Percentiles rank a stretch among this genome's conserved stretches.
Evolutionary conservation across 2,797 vertebrate genomes (phyloP).

Genomic region (Telmatherina bonti): DNA sequence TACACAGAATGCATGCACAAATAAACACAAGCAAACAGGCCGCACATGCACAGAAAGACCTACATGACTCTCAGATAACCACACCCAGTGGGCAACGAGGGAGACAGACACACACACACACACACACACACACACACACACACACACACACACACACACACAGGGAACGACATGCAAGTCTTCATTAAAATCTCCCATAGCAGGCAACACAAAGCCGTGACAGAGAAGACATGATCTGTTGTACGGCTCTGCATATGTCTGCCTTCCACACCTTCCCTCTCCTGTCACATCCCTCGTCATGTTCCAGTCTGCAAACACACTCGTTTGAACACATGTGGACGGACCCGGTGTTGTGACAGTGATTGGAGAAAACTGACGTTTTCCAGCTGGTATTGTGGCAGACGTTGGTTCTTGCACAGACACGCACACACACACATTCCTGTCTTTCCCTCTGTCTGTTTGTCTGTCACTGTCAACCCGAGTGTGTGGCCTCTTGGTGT

Average conservation of each 20-base stretch:
- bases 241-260: constrained; percentile 41
- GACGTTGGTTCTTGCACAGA: constrained; percentile 48
- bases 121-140: constrained; percentile 14
- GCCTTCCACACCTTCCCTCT: constrained; percentile 32
- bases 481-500: constrained; percentile 59
- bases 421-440: constrained; percentile 28
- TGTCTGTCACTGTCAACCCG: constrained; percentile 64
- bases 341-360: constrained; percentile 65
- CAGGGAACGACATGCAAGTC: constrained; percentile 45
- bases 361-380: constrained; percentile 68
- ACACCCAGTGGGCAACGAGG: constrained; percentile 56
- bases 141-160: constrained; percentile 10
- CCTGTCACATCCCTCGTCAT: constrained; percentile 55
- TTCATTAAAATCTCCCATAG: constrained; percentile 60
- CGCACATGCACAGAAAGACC: constrained; percentile 16
- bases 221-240: constrained; percentile 48
- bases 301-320: constrained; percentile 58
- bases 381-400: constrained; percentile 76
- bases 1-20: constrained; percentile 27
- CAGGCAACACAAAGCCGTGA: constrained; percentile 47
- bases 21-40: not conserved
- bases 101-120: constrained; percentile 14
- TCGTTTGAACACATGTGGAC: constrained; percentile 27
- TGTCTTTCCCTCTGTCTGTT: constrained; percentile 56
- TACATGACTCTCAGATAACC: constrained; percentile 41